phyloP scores from a whole-genome alignment of 2,888 invertebrate genomes.

The Spodoptera picta region DNA sequence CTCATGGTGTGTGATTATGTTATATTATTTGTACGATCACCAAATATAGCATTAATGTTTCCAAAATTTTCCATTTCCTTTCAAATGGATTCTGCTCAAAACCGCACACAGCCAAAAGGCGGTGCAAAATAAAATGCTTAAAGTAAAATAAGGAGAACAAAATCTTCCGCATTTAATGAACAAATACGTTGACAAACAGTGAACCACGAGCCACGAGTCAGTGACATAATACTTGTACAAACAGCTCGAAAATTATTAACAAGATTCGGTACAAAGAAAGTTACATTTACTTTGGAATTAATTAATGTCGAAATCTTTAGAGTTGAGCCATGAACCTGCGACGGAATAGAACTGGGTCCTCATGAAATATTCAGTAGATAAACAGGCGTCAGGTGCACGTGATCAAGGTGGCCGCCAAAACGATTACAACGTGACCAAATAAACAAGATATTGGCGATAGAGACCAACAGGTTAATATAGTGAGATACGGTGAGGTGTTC shows the following conservation, averaged over 20 bases:
- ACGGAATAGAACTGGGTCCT: conserved; percentile 41
- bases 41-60: too few relatives aligned
- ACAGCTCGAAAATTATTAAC: conserved; percentile 26
- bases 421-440: conserved; percentile 47
- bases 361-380: conserved; percentile 64
- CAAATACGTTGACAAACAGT: too few relatives aligned
- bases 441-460: conserved; percentile 26
- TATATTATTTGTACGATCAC: too few relatives aligned
- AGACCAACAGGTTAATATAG: conserved; percentile 2
- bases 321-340: conserved; percentile 22
- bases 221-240: conserved; percentile 8
- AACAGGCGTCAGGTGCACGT: conserved; percentile 52
- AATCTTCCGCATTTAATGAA: too few relatives aligned
- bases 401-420: conserved; percentile 30
- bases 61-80: too few relatives aligned
- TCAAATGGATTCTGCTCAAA: too few relatives aligned
- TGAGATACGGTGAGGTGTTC: too few relatives aligned
- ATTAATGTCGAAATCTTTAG: conserved; percentile 47
- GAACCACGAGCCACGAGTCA: not conserved
- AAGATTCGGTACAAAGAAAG: conserved; percentile 28
- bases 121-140: too few relatives aligned
- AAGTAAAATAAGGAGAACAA: too few relatives aligned
- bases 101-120: too few relatives aligned
- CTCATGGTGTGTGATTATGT: too few relatives aligned
- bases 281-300: conserved; percentile 43